Evolutionary conservation across 1,140 invertebrate genomes (phyloP), one percentile per base, ranked within the genome.

Genomic region (Danaus melanippus): DNA sequence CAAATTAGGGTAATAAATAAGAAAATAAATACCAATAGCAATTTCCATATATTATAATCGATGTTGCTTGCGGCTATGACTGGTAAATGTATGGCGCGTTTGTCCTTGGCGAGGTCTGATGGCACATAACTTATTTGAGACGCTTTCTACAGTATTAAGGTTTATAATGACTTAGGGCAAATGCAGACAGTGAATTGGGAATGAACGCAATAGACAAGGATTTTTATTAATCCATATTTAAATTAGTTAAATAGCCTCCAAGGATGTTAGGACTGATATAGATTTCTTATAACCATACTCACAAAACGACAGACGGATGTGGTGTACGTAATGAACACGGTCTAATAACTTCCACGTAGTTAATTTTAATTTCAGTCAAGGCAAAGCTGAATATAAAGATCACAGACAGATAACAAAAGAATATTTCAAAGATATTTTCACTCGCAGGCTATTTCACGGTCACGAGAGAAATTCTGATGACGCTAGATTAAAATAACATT

Each of bases 11-110:
- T 53, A 63, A 78, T 74, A 75, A 74, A 74, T 73, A 67, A 56
- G 41, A 10, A 11, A 50, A 54, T 56, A 56, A 59, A 55, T 55
- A 55, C 53, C 63, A 44, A 69, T 59, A 69, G 51, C 67, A 75
- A 79, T 80, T 76, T 76, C 60, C 70, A 76, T 78, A 80, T 69
- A 71, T 79, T 71, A 74, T 55, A 54, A 56, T 55, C 61, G 67
- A 69, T 66, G 64, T 59, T 64, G 60, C 58, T 54, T 63, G 55
- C 53, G 58, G 56, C 52, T 56, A 15, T 52, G 41, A 58, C 57
- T 59, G 60, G 60, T 56, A 62, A 63, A 56, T 59, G 52, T 65
- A 59, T 55, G 53, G 55, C 44, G 41, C 12, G 17, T 45, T 39
- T 53, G 67, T 62, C 65, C 65, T 68, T 73, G 59, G 53, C 41